Evolutionary conservation across 2,113 vertebrate species (phyloP).

Genomic region (Passer montanus): DNA sequence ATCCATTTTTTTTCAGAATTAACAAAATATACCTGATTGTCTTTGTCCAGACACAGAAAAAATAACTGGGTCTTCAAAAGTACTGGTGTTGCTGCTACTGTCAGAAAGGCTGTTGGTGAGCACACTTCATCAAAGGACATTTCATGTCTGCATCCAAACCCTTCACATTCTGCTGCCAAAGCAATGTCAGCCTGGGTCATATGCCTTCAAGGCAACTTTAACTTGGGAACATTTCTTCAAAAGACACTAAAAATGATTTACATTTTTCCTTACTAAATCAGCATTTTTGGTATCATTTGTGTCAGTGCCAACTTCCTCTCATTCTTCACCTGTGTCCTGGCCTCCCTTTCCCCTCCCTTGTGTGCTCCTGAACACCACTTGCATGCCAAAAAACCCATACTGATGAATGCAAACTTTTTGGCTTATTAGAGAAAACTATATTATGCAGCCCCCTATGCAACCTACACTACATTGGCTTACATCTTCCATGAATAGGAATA

Average conservation of each 20-base stretch:
- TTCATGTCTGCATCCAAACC: constrained; percentile 38
- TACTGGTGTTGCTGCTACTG: neutral
- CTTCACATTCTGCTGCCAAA: constrained; percentile 47
- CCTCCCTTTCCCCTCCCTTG: neutral
- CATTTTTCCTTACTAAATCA: constrained; percentile 54
- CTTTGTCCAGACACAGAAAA: constrained; percentile 21
- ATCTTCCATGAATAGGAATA: neutral
- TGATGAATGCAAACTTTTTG: constrained; percentile 30
- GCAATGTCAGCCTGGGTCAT: constrained; percentile 15
- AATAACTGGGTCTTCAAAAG: constrained; percentile 14
- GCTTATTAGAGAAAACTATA: neutral
- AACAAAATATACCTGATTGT: neutral
- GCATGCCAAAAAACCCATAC: neutral
- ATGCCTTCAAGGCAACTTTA: constrained; percentile 27
- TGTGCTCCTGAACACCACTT: neutral
- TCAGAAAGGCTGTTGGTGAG: neutral
- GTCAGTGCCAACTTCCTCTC: constrained; percentile 3
- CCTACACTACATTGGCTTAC: neutral
- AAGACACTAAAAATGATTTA: constrained; percentile 14
- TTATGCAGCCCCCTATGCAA: neutral
- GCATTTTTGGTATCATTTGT: constrained; percentile 39
- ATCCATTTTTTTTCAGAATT: neutral
- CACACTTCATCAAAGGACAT: neutral
- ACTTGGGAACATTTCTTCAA: constrained; percentile 51
- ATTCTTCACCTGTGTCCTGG: constrained; percentile 22